Percentiles rank a stretch among this genome's conserved stretches.
Conservation (phyloP, 1,140 invertebrate genomes). For the Pseudomyrmex sp. region DNA sequence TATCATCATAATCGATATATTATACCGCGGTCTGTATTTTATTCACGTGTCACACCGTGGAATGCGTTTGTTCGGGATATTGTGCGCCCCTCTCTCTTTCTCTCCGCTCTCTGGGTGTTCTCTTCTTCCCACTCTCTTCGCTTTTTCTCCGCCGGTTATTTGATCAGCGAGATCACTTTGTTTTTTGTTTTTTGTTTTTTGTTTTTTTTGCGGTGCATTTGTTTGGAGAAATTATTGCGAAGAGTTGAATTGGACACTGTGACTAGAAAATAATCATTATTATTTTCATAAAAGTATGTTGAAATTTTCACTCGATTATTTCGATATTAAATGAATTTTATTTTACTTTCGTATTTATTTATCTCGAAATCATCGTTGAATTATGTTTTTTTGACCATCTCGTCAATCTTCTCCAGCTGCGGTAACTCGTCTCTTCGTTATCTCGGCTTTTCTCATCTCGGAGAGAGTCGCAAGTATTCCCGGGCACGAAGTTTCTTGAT, state of each 20-base stretch:
- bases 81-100: constrained; percentile 60
- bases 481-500: constrained; percentile 60
- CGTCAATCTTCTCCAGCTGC: not conserved
- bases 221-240: constrained; percentile 6
- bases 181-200: not conserved
- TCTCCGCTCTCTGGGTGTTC: constrained; percentile 53
- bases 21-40: constrained; percentile 71
- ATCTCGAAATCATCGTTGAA: not conserved
- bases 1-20: constrained; percentile 83
- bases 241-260: constrained; percentile 11
- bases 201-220: not conserved
- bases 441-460: constrained; percentile 15
- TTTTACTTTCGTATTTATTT: not conserved
- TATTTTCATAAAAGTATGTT: too few species aligned
- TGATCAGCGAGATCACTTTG: constrained; percentile 35
- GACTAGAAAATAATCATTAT: not conserved
- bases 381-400: constrained; percentile 18
- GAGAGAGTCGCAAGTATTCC: constrained; percentile 8
- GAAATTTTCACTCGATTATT: too few species aligned
- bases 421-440: constrained; percentile 7
- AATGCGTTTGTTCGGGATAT: constrained; percentile 61
- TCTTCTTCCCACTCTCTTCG: not conserved
- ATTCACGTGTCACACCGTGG: constrained; percentile 60
- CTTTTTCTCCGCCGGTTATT: constrained; percentile 29
- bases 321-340: not conserved